These are phyloP conservation scores for mouse (Mus musculus) DNA, from an alignment of 2,113 vertebrate genomes.

Conservation along the genomic window GRCm39 chr16:65202501-65203000, in stretches of 20 bases:
- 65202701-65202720: background rate
- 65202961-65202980: background rate
- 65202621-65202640: background rate
- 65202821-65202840: background rate
- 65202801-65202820: slow-evolving; percentile 28
- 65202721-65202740: background rate
- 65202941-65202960: slow-evolving; percentile 14
- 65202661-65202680: slow-evolving; percentile 41
- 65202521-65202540: background rate
- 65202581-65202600: background rate
- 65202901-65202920: background rate
- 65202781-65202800: background rate
- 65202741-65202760: background rate
- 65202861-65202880: slow-evolving; percentile 50
- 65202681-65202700: background rate
- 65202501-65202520: background rate
- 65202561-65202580: background rate
- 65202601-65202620: background rate
- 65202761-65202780: slow-evolving; percentile 30
- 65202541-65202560: background rate
- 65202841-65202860: background rate
- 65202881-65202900: slow-evolving; percentile 21
- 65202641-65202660: background rate
- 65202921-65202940: background rate
- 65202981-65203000: slow-evolving; percentile 3